phyloP scores from a whole-genome alignment of 2,113 vertebrate species.

The Crotalus tigris region DNA sequence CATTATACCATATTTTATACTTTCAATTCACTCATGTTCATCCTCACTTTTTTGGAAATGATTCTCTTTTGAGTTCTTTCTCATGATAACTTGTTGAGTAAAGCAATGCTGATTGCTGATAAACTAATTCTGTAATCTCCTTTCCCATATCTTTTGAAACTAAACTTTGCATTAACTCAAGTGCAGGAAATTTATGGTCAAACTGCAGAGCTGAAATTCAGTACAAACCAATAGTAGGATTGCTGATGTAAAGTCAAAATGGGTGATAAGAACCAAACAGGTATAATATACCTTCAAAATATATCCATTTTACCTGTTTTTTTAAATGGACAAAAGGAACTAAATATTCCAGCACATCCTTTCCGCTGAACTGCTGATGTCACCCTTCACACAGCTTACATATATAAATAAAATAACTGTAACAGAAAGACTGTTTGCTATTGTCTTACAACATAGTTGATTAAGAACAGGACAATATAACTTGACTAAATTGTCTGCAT shows the following conservation, averaged over 20 bases:
- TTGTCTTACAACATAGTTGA: neutral
- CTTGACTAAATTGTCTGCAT: neutral
- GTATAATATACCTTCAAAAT: neutral
- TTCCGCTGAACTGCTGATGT: neutral
- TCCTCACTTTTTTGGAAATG: neutral
- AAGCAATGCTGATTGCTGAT: neutral
- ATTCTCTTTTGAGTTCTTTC: neutral
- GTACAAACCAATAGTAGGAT: neutral
- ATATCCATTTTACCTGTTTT: neutral
- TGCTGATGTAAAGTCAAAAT: neutral
- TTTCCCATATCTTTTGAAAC: neutral
- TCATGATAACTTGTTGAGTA: neutral
- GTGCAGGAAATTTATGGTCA: neutral
- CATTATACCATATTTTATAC: neutral
- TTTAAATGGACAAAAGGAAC: neutral
- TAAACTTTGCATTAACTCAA: neutral
- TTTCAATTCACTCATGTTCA: neutral
- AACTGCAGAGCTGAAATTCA: neutral
- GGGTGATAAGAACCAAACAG: neutral
- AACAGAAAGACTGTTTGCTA: neutral
- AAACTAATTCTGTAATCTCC: neutral
- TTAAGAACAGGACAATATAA: neutral
- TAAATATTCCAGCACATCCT: neutral
- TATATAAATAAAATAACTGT: neutral
- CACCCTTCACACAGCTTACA: neutral